A percentile compares a stretch with the other conserved stretches of the same genome.
Evolutionary conservation across 2,797 vertebrate species (phyloP).

Genomic region (Yasuhikotakia modesta): DNA sequence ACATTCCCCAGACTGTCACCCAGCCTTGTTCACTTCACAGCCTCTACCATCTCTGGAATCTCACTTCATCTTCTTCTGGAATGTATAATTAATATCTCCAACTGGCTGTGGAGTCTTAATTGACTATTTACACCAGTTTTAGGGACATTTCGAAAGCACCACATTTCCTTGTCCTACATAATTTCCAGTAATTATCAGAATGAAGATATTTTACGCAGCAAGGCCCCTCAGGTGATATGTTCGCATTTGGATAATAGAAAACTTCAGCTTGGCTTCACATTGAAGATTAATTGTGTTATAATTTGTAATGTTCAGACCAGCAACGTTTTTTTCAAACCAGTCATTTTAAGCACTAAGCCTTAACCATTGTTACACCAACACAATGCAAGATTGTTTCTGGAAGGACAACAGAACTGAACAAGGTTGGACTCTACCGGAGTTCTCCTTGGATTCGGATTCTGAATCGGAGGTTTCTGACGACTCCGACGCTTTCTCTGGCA

Average conservation of each 20-base stretch:
- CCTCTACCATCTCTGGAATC: slow-evolving; percentile 53
- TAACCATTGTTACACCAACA: not conserved
- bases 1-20: slow-evolving; percentile 57
- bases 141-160: slow-evolving; percentile 32
- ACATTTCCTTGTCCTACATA: slow-evolving; percentile 41
- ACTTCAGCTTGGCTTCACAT: not conserved
- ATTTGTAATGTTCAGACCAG: not conserved
- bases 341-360: not conserved
- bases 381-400: not conserved
- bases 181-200: slow-evolving; percentile 31
- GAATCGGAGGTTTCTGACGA: slow-evolving; percentile 97
- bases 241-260: slow-evolving; percentile 16
- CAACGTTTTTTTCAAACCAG: too few species aligned
- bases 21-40: slow-evolving; percentile 49
- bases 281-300: not conserved
- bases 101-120: slow-evolving; percentile 54
- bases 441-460: slow-evolving; percentile 97
- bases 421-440: slow-evolving; percentile 82
- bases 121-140: slow-evolving; percentile 57
- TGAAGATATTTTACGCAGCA: slow-evolving; percentile 28
- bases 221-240: slow-evolving; percentile 11
- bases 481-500: slow-evolving; percentile 95
- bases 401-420: not conserved
- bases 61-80: slow-evolving; percentile 55
- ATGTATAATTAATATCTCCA: slow-evolving; percentile 60